Conservation (phyloP, 2,113 vertebrate genomes). For the Tapirus terrestris region DNA sequence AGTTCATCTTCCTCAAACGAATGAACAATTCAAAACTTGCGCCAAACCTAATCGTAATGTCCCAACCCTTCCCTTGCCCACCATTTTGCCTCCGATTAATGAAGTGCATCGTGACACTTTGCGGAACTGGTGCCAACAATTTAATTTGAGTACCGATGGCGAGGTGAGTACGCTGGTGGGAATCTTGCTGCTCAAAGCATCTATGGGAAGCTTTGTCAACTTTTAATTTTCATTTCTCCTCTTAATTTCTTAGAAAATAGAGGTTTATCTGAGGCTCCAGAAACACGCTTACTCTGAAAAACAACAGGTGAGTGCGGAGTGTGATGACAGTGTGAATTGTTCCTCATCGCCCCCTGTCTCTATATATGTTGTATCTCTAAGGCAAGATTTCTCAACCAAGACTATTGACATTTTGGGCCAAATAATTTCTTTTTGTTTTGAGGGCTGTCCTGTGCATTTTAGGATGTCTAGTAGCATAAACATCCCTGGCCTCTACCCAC, state of each 20-base stretch:
- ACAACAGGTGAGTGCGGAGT: constrained; percentile 21
- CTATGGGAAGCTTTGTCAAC: background rate
- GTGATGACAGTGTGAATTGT: background rate
- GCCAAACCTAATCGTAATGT: background rate
- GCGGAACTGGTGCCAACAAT: constrained; percentile 65
- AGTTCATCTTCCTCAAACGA: background rate
- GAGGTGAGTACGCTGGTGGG: constrained; percentile 16
- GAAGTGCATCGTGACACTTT: constrained; percentile 54
- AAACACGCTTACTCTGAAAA: constrained; percentile 37
- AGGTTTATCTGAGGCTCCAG: constrained; percentile 67
- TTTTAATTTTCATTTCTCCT: background rate
- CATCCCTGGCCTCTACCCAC: background rate
- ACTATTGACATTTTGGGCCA: background rate
- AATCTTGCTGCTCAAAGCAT: background rate
- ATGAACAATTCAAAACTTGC: background rate
- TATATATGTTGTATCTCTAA: background rate
- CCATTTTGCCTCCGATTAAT: constrained; percentile 55
- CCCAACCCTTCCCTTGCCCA: background rate
- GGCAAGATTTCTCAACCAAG: background rate
- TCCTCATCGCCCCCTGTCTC: background rate
- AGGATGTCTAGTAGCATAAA: background rate
- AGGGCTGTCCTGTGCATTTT: background rate
- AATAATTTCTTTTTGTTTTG: background rate
- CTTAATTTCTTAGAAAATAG: constrained; percentile 69
- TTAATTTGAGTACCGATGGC: constrained; percentile 58